Evolutionary conservation across 1,140 invertebrate species (phyloP).

Genomic region (Dryas iulia): DNA sequence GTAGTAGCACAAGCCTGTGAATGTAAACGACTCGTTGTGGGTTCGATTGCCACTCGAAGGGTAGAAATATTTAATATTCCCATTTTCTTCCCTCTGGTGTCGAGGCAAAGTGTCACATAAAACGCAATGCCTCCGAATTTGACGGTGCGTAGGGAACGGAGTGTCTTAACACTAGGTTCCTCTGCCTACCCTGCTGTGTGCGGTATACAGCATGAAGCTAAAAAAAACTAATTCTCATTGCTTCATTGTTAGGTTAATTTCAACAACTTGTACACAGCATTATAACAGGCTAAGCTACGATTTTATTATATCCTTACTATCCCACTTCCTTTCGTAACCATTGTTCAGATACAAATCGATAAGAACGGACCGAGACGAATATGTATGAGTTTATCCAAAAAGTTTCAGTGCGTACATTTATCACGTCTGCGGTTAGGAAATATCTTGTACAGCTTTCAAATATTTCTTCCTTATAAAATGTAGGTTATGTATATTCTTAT

Average conservation of each 20-base stretch:
- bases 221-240: no score
- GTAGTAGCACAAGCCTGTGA: no score
- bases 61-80: no score
- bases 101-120: no score
- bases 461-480: neutral
- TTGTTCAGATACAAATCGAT: neutral
- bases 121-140: neutral
- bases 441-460: neutral
- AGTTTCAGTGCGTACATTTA: neutral
- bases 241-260: no score
- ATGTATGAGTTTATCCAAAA: slow-evolving; percentile 2
- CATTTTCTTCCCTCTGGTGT: no score
- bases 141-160: neutral
- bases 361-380: neutral
- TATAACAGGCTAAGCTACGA: neutral
- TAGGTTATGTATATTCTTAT: neutral
- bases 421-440: neutral
- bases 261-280: neutral
- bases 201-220: neutral
- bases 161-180: neutral
- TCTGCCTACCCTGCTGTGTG: neutral
- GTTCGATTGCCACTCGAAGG: no score
- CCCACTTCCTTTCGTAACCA: neutral
- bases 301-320: neutral
- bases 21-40: no score